A percentile compares a stretch with the other conserved stretches of the same genome.
These are phyloP conservation scores for Antechinus flavipes DNA, from an alignment of 2,113 vertebrate genomes.

Conservation along the genomic window DNA sequence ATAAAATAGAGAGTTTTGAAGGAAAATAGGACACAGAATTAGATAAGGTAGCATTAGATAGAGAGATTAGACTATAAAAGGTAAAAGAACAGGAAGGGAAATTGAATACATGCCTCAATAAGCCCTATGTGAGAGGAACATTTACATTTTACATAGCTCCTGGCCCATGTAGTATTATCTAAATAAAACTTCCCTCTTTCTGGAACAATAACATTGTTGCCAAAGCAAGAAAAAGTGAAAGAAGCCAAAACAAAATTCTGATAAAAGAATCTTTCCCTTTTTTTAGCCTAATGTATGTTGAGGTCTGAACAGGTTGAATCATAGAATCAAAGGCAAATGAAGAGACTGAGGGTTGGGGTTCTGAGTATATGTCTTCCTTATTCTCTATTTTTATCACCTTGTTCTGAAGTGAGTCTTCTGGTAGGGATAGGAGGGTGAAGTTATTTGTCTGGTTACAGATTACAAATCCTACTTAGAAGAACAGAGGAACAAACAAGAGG, in stretches of 20 bases:
- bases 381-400: background rate
- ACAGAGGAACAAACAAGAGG: no score
- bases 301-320: no score
- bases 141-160: background rate
- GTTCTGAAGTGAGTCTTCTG: constrained; percentile 66
- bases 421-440: constrained; percentile 48
- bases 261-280: background rate
- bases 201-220: constrained; percentile 76
- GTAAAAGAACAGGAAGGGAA: no score
- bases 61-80: background rate
- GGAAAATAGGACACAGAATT: background rate
- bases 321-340: background rate
- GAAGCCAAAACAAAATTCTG: constrained; percentile 17
- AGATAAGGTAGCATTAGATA: background rate
- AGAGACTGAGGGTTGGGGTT: background rate
- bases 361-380: no score
- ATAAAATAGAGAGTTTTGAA: background rate
- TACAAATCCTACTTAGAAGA: background rate
- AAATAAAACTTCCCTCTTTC: background rate
- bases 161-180: constrained; percentile 57
- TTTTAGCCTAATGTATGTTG: no score
- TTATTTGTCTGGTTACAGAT: background rate
- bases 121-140: no score
- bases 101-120: no score
- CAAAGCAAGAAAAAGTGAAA: constrained; percentile 6